Evolutionary conservation across 2,113 vertebrate genomes (phyloP), one percentile per base, ranked within the genome.

Genomic region (Lagenorhynchus albirostris): DNA sequence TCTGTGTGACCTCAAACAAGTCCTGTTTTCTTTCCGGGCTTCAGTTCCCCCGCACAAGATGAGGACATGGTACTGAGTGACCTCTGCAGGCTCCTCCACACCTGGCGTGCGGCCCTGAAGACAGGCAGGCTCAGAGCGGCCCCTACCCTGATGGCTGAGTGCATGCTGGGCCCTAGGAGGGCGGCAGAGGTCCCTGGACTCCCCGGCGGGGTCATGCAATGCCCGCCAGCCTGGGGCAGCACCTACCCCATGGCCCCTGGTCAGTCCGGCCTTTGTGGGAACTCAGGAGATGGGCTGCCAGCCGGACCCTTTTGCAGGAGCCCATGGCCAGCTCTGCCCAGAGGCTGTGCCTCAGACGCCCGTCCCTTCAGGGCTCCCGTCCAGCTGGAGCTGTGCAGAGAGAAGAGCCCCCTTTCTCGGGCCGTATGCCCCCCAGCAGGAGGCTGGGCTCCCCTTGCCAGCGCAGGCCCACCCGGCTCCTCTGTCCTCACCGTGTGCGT

Each of bases 361-460:
- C 0, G 21, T 31, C 25, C 4, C 23, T 18, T 17, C 41, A 2
- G 62, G 80, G 87, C 81, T 15, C 84, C 10, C 1, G 1, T 67
- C 79, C 74, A 73, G 62, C 36, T 58, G 33, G 21, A 47, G 26
- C 31, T 23, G 62, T 60, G 44, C 53, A 3, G 89, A 76, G 50
- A 62, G 58, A 80, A 47, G 60, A 91, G 38, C 94, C 93, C 25
- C 93, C 91, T 95, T 93, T 97, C 92, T 97, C 63, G 53, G 53
- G 38, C 71, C 5, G 1, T 15, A 21, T 44, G 93, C 67, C 95
- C 97, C 97, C 77, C 83, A 83, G 96, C 96, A 97, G 76, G 58
- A 55, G 33, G 20, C n/a, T 53, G 73, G 79, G n/a, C 62, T 92
- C 84, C 44, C 98, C 94, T 95, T 96, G 97, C 96, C 98, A 98